Percentiles rank a stretch among this genome's conserved stretches.
phyloP scores from a whole-genome alignment of 2,888 invertebrate species.

The Acleris emargana region DNA sequence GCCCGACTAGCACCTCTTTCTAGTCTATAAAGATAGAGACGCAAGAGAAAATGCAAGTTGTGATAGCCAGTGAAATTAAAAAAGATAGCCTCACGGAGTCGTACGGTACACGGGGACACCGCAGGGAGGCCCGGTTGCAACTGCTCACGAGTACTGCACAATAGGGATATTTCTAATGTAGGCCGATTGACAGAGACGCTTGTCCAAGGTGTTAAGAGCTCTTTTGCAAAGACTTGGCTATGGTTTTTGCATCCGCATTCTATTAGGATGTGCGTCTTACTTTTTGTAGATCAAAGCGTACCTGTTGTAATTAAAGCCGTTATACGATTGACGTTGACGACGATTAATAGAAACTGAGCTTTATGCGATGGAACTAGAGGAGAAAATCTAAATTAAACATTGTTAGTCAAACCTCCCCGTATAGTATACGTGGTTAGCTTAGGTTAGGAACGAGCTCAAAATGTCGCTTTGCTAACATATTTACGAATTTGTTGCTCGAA shows the following conservation, averaged over 20 bases:
- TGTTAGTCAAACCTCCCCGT: no score
- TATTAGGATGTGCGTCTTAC: background rate
- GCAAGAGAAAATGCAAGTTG: background rate
- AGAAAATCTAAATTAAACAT: no score
- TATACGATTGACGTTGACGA: no score
- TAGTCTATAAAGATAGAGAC: no score
- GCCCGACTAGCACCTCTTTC: no score
- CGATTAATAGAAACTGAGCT: no score
- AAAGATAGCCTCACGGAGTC: conserved; percentile 13
- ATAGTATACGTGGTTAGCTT: no score
- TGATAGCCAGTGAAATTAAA: background rate
- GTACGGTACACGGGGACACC: conserved; percentile 14
- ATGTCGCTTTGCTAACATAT: no score
- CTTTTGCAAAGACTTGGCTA: background rate
- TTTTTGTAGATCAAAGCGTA: background rate
- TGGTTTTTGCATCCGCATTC: conserved; percentile 17
- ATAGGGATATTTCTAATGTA: conserved; percentile 8
- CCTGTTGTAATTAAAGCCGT: background rate
- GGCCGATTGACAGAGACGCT: background rate
- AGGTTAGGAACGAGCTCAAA: no score
- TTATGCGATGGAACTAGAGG: no score
- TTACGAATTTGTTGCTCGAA: no score
- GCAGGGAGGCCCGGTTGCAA: conserved; percentile 25
- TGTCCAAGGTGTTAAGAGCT: background rate
- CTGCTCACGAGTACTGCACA: conserved; percentile 19